Percentiles rank a stretch among this genome's conserved stretches.
Evolutionary conservation across 2,888 invertebrate species (phyloP).

Genomic region (Galerucella pusilla): DNA sequence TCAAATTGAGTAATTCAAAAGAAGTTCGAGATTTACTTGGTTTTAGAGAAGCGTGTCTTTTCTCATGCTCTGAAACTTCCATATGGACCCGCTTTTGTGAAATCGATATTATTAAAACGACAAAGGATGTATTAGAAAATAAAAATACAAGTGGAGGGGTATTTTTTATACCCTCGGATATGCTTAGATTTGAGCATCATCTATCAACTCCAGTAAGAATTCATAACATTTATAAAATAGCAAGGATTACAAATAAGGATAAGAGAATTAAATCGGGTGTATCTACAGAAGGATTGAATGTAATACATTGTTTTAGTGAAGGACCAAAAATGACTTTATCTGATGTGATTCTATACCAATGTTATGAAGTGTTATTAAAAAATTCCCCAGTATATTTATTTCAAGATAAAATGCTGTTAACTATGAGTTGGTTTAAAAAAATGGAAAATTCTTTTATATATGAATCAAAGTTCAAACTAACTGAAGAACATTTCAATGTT

Average conservation of each 20-base stretch:
- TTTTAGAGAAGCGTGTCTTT: constrained; percentile 82
- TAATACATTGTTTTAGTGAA: constrained; percentile 83
- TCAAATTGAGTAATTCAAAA: constrained; percentile 63
- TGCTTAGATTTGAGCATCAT: constrained; percentile 86
- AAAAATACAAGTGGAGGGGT: constrained; percentile 42
- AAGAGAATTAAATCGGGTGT: constrained; percentile 64
- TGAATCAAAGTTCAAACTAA: constrained; percentile 40
- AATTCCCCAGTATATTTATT: constrained; percentile 53
- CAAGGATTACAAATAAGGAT: constrained; percentile 67
- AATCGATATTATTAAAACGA: constrained; percentile 76
- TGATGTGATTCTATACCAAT: constrained; percentile 83
- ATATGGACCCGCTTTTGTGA: constrained; percentile 95
- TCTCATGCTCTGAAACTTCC: constrained; percentile 86
- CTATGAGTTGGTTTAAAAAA: constrained; percentile 72
- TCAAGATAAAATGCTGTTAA: constrained; percentile 69
- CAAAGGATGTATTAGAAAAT: constrained; percentile 65
- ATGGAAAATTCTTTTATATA: constrained; percentile 51
- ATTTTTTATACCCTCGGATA: constrained; percentile 72
- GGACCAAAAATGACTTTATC: constrained; percentile 85
- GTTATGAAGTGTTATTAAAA: constrained; percentile 72
- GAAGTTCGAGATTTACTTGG: constrained; percentile 72
- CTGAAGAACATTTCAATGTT: constrained; percentile 3
- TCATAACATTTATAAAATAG: constrained; percentile 86
- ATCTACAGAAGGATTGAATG: constrained; percentile 67
- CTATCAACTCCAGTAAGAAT: constrained; percentile 84